Conservation (phyloP, 2,797 vertebrate species). For the Arnoldichthys spilopterus region DNA sequence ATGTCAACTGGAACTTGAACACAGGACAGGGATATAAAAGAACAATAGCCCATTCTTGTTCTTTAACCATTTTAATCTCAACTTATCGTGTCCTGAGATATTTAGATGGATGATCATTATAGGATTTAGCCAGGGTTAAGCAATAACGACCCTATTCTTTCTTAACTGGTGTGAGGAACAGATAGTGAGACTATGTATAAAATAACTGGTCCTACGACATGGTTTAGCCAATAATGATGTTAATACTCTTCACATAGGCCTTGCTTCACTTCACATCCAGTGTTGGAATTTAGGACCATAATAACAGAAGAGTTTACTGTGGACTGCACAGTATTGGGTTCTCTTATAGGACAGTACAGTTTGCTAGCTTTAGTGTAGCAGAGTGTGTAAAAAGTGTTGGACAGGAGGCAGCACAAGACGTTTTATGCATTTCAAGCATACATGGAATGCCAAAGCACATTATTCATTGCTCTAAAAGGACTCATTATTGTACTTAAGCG, state of each 20-base stretch:
- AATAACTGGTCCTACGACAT: too few species aligned
- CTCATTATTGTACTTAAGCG: slow-evolving; percentile 73
- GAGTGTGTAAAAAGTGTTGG: background rate
- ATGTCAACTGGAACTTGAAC: background rate
- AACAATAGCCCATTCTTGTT: background rate
- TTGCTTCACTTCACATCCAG: too few species aligned
- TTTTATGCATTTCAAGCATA: slow-evolving; percentile 50
- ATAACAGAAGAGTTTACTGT: too few species aligned
- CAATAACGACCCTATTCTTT: too few species aligned
- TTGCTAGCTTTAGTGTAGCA: too few species aligned
- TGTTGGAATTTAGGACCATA: too few species aligned
- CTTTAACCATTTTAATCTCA: background rate
- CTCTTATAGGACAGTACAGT: too few species aligned
- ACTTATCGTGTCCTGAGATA: background rate
- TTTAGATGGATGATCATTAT: background rate
- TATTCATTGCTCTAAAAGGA: slow-evolving; percentile 71
- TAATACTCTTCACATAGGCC: too few species aligned
- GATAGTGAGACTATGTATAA: too few species aligned
- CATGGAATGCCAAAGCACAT: slow-evolving; percentile 58
- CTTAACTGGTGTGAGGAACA: too few species aligned
- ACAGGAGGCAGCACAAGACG: background rate
- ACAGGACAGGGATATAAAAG: background rate
- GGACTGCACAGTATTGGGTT: too few species aligned
- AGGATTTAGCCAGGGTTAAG: background rate
- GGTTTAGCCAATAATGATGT: too few species aligned